Base-by-base conservation (phyloP, 2,113 vertebrate genomes). In the Phalacrocorax pelagicus region DNA sequence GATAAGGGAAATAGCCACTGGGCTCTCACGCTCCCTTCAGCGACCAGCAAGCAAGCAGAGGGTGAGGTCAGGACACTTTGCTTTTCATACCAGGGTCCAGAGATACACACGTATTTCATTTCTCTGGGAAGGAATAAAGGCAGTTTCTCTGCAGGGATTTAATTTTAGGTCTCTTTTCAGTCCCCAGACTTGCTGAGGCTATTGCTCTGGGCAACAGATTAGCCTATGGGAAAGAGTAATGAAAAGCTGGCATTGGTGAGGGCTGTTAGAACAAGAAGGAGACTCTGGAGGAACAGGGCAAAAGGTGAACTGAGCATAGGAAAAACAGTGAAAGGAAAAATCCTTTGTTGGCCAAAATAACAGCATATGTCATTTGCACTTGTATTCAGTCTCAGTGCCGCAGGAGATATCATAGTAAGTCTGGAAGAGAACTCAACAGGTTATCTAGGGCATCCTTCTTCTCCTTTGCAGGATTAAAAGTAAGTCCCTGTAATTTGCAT, bases 11-110 rank as follows among this genome's bases (percentile, higher is more conserved):
- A 19, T 12, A 42, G 46, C 36, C 19, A 3, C 44, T 54, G 3
- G 14, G 36, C 49, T 86, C 34, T 47, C 0, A 0, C 0, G 0
- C 4, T 73, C 15, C 51, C 15, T n/a, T 32, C 21, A 2, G 15
- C 5, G 19, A 21, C 24, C 42, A 7, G 2, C 0, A 0, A 59
- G 23, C 42, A 46, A 54, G 27, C 15, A 18, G 42, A 42, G 38
- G 72, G 27, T 27, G 22, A 52, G 36, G 24, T 32, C 42, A 0
- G 0, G 10, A 4, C 24, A 2, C 47, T 40, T 30, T 10, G 52
- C 30, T 20, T 75, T n/a, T 65, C 51, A 24, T 6, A 13, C 6
- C 10, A 8, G 6, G 15, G 19, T 15, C 18, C 29, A 66, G 88
- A 67, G 32, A 42, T 66, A 62, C 32, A 47, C 23, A 61, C 0